Evolutionary conservation across 2,888 invertebrate species (phyloP), one percentile per base, ranked within the genome.

Genomic region (Adineta ricciae): DNA sequence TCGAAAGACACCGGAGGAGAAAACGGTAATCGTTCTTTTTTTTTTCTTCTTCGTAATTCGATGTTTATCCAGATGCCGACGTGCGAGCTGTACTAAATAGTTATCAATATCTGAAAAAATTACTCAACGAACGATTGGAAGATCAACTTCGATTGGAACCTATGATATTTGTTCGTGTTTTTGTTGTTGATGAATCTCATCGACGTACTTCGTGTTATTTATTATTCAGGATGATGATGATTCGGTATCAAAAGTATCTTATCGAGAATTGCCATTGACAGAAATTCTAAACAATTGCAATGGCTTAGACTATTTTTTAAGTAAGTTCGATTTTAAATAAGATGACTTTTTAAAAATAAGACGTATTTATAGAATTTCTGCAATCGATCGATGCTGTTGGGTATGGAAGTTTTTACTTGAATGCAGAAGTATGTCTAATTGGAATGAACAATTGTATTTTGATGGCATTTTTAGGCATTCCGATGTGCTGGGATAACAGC

Each of bases 1-100:
- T 95, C 95, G 11, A 93, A 93, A 89, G 96, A 96, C 91, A 94
- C 94, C 41, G 95, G 94, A 0, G 95, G 95, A 1, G 95, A 95
- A 88, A 94, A 95, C 91, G 92, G 91, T 92, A 87, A 83, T 83
- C 8, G 7, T 19, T 36, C n/a, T 24, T 27, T 7, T n/a, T 56
- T 11, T 8, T n/a, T 56, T 27, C 16, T 4, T 64, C 46, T n/a
- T n/a, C n/a, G n/a, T n/a, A 46, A 46, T 46, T 46, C 11, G 46
- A 46, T 46, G 11, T 46, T 46, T 72, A 11, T 83, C 32, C 64
- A 72, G 52, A 64, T 41, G 38, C 50, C 11, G 32, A 83, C 16
- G 54, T 85, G 54, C 54, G 50, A 8, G 50, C 36, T 7, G 46
- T 38, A 72, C 72, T 32, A 54, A 87, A 83, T 41, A 78, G 78